phyloP scores from a whole-genome alignment of 2,888 invertebrate genomes.

The Lepidocyrtinus sp. region DNA sequence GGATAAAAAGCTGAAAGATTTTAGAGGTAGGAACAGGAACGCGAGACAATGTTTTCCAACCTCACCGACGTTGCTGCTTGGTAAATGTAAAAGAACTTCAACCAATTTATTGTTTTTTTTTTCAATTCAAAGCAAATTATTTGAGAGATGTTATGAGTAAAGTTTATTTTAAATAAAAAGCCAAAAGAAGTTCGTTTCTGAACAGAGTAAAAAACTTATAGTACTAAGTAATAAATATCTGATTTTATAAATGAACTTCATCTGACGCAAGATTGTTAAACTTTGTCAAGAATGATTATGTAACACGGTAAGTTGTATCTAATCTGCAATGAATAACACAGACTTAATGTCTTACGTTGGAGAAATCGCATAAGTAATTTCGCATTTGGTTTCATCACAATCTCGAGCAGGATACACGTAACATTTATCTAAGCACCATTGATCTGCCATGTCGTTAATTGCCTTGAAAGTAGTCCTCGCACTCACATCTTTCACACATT shows the following conservation, averaged over 20 bases:
- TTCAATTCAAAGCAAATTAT: no score
- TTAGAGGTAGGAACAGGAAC: no score
- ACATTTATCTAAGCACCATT: constrained; percentile 89
- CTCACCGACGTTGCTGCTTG: no score
- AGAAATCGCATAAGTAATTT: constrained; percentile 18
- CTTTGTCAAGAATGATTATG: not conserved
- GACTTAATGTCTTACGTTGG: not conserved
- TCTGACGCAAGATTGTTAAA: no score
- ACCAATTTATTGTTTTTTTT: no score
- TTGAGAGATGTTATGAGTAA: no score
- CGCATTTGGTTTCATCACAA: constrained; percentile 73
- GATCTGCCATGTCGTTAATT: constrained; percentile 80
- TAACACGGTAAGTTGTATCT: no score
- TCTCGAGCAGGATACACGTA: constrained; percentile 82
- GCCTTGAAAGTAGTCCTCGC: constrained; percentile 84
- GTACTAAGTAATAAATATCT: no score
- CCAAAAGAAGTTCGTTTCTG: not conserved
- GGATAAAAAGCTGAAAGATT: no score
- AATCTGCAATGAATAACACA: not conserved
- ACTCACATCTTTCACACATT: constrained; percentile 85
- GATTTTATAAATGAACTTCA: no score
- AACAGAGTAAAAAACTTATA: not conserved
- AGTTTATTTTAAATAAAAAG: not conserved
- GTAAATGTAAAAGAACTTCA: no score
- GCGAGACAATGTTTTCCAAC: no score